Base-by-base conservation (phyloP, 2,888 invertebrate species). In the Nemoura dubitans region DNA sequence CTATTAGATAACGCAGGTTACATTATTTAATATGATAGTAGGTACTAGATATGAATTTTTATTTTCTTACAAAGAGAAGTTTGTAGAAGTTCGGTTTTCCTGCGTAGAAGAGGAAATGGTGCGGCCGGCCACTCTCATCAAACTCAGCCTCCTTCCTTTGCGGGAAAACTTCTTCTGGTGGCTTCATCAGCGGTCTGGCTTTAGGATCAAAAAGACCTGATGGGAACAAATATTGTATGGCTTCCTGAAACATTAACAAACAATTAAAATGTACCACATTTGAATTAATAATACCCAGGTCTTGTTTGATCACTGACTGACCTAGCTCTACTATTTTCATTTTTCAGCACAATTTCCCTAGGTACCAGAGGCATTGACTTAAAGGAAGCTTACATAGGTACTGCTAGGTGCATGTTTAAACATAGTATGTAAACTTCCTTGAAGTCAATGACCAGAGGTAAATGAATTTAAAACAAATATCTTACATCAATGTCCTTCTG, bases 151-250 rank as follows among this genome's bases (percentile, higher is more conserved):
- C 97, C 92, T 97, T 98, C 87, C 94, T 93, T 76, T 94, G 93
- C 0, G 97, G 96, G 91, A 96, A 97, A n/a, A 97, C 93, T 92
- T 97, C 95, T 90, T 95, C 95, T 30, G 99, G 99, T 29, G 96
- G 96, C 90, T 95, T 96, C 97, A 99, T 96, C 25, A 96, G 91
- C 0, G 99, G 99, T 86, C 97, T 94, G 0, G 99, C 98, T 89
- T 93, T 94, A 89, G 94, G 95, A 86, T 97, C 97, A 91, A 94
- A 97, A 86, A 99, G 92, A 6, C 98, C 98, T 87, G 98, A 98
- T 5, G 99, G 99, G 90, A 99, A 96, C n/a, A 99, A 92, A 92
- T 99, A 99, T 88, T 94, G 94, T 89, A 99, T 97, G 0, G 98
- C 96, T 90, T 94, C 94, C 96, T 97, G 91, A 87, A 92, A 88